Evolutionary conservation across 1,140 invertebrate genomes (phyloP), one percentile per base, ranked within the genome.

Genomic region (Oreohelix idahoensis): DNA sequence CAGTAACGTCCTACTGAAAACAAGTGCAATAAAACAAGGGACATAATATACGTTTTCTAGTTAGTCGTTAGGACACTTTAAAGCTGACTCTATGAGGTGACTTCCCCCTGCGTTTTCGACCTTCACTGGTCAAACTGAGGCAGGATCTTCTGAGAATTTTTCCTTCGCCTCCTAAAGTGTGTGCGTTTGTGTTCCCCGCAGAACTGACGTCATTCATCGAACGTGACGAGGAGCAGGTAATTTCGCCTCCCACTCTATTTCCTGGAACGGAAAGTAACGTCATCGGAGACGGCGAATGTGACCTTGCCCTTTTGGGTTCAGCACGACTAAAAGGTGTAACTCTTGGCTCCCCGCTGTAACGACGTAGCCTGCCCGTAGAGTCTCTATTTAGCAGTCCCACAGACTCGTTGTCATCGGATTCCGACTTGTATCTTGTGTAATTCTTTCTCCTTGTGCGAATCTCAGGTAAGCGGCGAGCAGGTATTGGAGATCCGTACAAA

Each of bases 1-100:
- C n/a, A n/a, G n/a, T n/a, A n/a, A n/a, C n/a, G n/a, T n/a, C n/a
- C n/a, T n/a, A n/a, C n/a, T n/a, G n/a, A 45, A 45, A 45, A 45
- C 42, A 45, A 45, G 42, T 45, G 42, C 42, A 45, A 45, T 45
- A 45, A 45, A 45, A 45, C 42, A 58, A 10, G 53, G 2, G 1
- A 58, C 26, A 58, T 58, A 58, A 58, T 20, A n/a, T 58, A 20
- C 8, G 45, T 17, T 49, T 49, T 49, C 45, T 58, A 2, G 20
- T 4, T 23, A n/a, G 32, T 36, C 29, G 79, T 36, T 82, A 85
- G 58, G 84, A 85, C 29, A 85, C 81, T 45, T 85, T 79, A 70
- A 85, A 85, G 66, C 82, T 85, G 29, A 85, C 84, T 38, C 84
- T 74, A 38, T 82, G 84, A 0, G 84, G 81, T 0, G 81, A 83